Base-by-base conservation (phyloP, 2,797 vertebrate species). In the Macropus fuliginosus region DNA sequence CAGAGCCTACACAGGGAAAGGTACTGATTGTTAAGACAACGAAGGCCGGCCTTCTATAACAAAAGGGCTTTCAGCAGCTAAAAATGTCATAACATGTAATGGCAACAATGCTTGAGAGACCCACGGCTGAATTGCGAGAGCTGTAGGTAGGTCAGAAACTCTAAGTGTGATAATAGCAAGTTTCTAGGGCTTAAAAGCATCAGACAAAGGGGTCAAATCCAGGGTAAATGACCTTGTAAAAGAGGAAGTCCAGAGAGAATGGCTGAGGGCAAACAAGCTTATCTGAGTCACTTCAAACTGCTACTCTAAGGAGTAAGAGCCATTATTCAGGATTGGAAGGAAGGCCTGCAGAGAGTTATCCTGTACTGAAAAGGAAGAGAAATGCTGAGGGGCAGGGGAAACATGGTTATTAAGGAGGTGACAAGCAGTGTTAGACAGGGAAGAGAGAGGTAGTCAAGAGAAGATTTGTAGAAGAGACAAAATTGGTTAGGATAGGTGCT, bases 161-260 rank as follows among this genome's bases (percentile, higher is more conserved):
- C n/a, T 90, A 34, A 6, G 40, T 28, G 91, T 1, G 54, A 28
- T 66, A 95, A 94, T 31, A 94, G 94, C 29, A 31, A 18, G 50
- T 91, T 94, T 66, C 90, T 34, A 94, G 92, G 74, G 92, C n/a
- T 54, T 91, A 28, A 0, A 55, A 91, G 40, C n/a, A 52, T 56
- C 92, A 90, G 92, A 92, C 56, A 91, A 96, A 96, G n/a, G 55
- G 74, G 94, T 92, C 59, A 62, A 91, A 94, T 74, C 95, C 96
- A 94, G 92, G 92, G 87, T 91, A 96, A 96, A 92, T 91, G 93
- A 94, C 66, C 95, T 59, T 24, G 92, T 92, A 95, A 96, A 95
- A 31, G 59, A 50, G 93, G 90, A 95, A 96, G 28, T 46, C 95
- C 95, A 91, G 55, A 91, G 96, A 96, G 95, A 56, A n/a, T 16